Conservation (phyloP, 2,113 vertebrate genomes). For the Nycticryphes semicollaris region DNA sequence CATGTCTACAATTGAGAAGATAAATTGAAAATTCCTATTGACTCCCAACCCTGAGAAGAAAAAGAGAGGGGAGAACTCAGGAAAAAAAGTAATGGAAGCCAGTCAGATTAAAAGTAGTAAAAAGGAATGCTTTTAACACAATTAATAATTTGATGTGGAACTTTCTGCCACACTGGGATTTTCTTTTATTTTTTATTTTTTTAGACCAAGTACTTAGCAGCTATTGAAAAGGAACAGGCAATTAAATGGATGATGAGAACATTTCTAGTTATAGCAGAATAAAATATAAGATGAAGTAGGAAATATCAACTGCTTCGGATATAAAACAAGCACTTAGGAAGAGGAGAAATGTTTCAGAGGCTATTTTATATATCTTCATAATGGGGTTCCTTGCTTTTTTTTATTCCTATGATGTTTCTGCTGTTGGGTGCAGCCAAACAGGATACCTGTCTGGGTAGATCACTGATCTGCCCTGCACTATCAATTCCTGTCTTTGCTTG, state of each 20-base stretch:
- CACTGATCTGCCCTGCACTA: neutral
- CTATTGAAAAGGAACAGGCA: neutral
- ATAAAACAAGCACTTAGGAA: neutral
- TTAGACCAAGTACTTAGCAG: neutral
- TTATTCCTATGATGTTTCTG: neutral
- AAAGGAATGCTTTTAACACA: neutral
- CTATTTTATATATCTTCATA: neutral
- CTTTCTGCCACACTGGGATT: neutral
- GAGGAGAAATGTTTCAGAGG: neutral
- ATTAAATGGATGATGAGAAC: neutral
- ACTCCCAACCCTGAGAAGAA: neutral
- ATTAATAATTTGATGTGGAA: neutral
- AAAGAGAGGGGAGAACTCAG: neutral
- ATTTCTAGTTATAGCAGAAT: neutral
- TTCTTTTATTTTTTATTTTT: neutral
- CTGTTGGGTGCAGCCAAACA: neutral
- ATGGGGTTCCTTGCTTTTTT: neutral
- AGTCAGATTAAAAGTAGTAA: neutral
- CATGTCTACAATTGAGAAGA: neutral
- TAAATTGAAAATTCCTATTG: slow-evolving; percentile 8
- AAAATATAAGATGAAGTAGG: neutral
- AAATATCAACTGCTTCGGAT: neutral
- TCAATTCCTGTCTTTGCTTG: neutral
- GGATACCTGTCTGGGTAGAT: neutral
- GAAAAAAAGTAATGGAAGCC: neutral